A percentile compares a stretch with the other conserved stretches of the same genome.
Conservation (phyloP, 53 echinoderm and acorn worm species). For the Echinarachnius parma region DNA sequence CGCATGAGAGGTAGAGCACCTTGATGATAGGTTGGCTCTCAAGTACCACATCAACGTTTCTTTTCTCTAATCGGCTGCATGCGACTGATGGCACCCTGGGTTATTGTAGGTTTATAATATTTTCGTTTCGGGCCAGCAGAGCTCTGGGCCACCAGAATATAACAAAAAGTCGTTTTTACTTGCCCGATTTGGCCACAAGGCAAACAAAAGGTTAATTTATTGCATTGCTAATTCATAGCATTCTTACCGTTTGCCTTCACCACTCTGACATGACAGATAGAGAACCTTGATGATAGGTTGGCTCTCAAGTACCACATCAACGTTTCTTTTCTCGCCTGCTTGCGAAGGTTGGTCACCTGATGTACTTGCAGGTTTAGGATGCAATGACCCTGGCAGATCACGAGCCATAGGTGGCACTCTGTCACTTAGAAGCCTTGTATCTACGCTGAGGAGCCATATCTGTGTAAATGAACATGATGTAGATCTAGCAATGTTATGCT, state of each 20-base stretch:
- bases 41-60: neutral
- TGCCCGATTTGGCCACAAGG: no score
- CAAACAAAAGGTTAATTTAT: no score
- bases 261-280: slow-evolving; percentile 50
- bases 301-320: neutral
- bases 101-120: no score
- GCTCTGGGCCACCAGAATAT: neutral
- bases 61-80: no score
- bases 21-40: slow-evolving; percentile 54
- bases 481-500: no score
- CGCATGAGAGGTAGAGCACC: slow-evolving; percentile 59
- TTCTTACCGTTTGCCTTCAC: slow-evolving; percentile 51
- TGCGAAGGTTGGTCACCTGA: slow-evolving; percentile 6
- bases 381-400: no score
- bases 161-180: no score
- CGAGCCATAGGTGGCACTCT: slow-evolving; percentile 4
- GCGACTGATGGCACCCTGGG: no score
- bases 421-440: slow-evolving; percentile 50
- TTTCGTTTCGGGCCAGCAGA: no score
- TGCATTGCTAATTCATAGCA: no score
- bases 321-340: no score
- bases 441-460: slow-evolving; percentile 73
- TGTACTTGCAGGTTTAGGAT: slow-evolving; percentile 13
- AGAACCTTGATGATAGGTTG: slow-evolving; percentile 66
- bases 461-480: slow-evolving; percentile 5